Conservation (phyloP, 2,888 invertebrate species). For the Eugnorisma glareosa region DNA sequence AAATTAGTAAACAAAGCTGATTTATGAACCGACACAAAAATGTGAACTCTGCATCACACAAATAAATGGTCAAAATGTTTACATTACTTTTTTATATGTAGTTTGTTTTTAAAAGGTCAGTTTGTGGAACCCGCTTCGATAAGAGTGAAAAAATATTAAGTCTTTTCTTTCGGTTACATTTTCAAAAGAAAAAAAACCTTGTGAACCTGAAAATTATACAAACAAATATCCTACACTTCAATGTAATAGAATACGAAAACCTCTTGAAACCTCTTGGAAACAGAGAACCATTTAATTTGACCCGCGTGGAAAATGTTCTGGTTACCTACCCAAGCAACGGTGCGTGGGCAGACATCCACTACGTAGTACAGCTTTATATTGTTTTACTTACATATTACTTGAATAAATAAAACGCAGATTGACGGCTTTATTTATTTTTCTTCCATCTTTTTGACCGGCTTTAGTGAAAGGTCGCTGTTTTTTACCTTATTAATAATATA, state of each 20-base stretch:
- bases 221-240: constrained; percentile 12
- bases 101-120: neutral
- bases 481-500: constrained; percentile 16
- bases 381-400: constrained; percentile 16
- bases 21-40: neutral
- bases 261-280: constrained; percentile 38
- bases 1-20: constrained; percentile 1
- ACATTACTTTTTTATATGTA: neutral
- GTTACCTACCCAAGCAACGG: neutral
- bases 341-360: constrained; percentile 32
- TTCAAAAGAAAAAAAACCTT: constrained; percentile 1
- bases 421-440: constrained; percentile 23
- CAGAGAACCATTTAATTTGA: constrained; percentile 39
- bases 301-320: constrained; percentile 18
- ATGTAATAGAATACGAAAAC: constrained; percentile 27
- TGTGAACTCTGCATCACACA: neutral
- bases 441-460: constrained; percentile 19
- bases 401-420: constrained; percentile 40
- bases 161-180: neutral
- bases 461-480: neutral
- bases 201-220: constrained; percentile 23
- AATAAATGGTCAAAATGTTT: neutral
- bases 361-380: neutral
- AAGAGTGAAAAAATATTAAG: neutral
- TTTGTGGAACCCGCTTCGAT: neutral